Percentiles rank a stretch among this genome's conserved stretches.
These are phyloP conservation scores for Carassius carassius DNA, from an alignment of 2,113 vertebrate genomes.

Conservation along the genomic window DNA sequence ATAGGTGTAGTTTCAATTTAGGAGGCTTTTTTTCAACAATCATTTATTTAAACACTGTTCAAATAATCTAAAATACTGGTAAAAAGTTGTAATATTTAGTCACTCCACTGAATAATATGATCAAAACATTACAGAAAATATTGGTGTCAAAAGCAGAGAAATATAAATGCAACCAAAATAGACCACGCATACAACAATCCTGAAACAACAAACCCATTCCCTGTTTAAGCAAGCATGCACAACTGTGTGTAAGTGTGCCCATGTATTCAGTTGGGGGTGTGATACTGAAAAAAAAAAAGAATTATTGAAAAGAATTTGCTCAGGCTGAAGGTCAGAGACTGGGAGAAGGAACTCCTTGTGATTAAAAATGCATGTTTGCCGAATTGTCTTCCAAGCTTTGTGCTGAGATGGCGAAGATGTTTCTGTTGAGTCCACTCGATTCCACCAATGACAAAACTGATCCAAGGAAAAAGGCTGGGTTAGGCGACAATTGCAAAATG, in stretches of 20 bases:
- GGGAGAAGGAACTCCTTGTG: conserved; percentile 57
- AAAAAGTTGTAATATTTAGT: neutral
- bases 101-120: neutral
- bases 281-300: conserved; percentile 69
- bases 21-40: no score
- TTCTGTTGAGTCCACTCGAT: no score
- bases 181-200: neutral
- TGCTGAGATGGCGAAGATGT: conserved; percentile 60
- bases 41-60: no score
- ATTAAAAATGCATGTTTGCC: conserved; percentile 80
- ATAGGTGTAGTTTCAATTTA: neutral
- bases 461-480: conserved; percentile 27
- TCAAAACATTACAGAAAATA: neutral
- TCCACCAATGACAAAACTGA: neutral
- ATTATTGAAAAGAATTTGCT: conserved; percentile 80
- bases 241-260: conserved; percentile 43
- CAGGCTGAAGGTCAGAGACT: conserved; percentile 75
- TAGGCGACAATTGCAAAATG: conserved; percentile 20
- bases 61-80: neutral
- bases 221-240: conserved; percentile 38
- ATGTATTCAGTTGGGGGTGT: conserved; percentile 42
- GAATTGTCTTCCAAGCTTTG: conserved; percentile 69
- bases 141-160: no score
- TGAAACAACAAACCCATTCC: no score
- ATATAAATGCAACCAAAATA: no score